Conservation (phyloP, 1,140 invertebrate genomes). For the Drosophila pruinosa region DNA sequence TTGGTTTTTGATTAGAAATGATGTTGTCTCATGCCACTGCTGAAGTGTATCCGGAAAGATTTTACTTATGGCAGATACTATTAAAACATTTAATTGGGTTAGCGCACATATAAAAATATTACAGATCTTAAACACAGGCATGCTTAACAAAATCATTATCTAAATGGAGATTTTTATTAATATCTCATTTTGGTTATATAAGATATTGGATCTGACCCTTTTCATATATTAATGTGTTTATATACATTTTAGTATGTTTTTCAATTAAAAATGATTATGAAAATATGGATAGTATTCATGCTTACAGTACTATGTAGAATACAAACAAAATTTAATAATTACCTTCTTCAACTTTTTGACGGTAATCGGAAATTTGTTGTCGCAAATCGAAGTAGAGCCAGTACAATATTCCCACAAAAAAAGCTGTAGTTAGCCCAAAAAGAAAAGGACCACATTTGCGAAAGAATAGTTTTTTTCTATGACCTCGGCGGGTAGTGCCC, state of each 20-base stretch:
- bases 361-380: constrained; percentile 74
- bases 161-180: too few relatives aligned
- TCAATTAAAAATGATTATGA: too few relatives aligned
- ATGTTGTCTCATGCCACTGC: constrained; percentile 86
- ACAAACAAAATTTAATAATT: constrained; percentile 10
- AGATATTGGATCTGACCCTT: background rate
- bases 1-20: constrained; percentile 85
- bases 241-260: too few relatives aligned
- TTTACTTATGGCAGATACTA: constrained; percentile 86
- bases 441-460: constrained; percentile 69
- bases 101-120: background rate
- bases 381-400: constrained; percentile 81
- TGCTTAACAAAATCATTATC: background rate
- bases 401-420: constrained; percentile 69
- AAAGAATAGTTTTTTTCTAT: constrained; percentile 61
- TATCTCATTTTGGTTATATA: background rate
- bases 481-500: constrained; percentile 53
- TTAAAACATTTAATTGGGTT: constrained; percentile 12
- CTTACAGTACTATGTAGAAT: background rate
- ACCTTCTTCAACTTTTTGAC: constrained; percentile 81
- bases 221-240: background rate
- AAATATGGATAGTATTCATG: background rate
- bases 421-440: constrained; percentile 57
- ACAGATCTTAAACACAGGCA: background rate
- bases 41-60: constrained; percentile 86